Evolutionary conservation across 2,888 invertebrate species (phyloP), one percentile per base, ranked within the genome.

Genomic region (Meiosimyza decipiens): DNA sequence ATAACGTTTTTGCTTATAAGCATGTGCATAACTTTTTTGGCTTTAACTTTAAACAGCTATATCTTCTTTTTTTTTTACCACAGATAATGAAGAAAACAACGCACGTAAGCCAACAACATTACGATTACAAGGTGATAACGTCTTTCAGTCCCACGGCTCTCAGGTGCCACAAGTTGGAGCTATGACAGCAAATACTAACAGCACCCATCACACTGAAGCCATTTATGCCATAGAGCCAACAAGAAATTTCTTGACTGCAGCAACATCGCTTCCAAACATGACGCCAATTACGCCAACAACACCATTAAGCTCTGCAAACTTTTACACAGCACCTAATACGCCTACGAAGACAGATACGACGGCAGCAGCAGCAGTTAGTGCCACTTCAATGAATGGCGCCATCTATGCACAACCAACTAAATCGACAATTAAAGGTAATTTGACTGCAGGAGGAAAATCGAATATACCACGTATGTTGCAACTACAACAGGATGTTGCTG

Each of bases 181-280:
- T 40, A 40, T 12, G 16, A n/a, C n/a, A 47, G 28, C n/a, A 18
- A 50, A n/a, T n/a, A 11, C 49, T 47, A 16, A 9, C 73, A 22
- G 60, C 75, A 62, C 82, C 84, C 81, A 85, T 76, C 85, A 84
- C 57, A 86, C 85, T 2, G 84, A 86, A 71, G 82, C 80, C 57
- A 80, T 84, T 28, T 84, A 85, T 70, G 79, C 81, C 2, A 84
- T 85, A 71, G 79, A 81, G 70, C 78, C 82, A 2, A 55, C 72
- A 16, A 63, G 49, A 57, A 72, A 62, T n/a, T 40, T 40, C 9
- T 40, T 40, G 9, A 2, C 40, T 9, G 73, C 73, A 57, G 75
- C 72, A 59, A 55, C 55, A 63, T 52, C 71, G 69, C 50, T 55
- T 55, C 71, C 63, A 28, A 33, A n/a, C 12, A 62, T 50, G 47